phyloP scores from a whole-genome alignment of 2,797 vertebrate species.

The Lindbergichthys nudifrons region DNA sequence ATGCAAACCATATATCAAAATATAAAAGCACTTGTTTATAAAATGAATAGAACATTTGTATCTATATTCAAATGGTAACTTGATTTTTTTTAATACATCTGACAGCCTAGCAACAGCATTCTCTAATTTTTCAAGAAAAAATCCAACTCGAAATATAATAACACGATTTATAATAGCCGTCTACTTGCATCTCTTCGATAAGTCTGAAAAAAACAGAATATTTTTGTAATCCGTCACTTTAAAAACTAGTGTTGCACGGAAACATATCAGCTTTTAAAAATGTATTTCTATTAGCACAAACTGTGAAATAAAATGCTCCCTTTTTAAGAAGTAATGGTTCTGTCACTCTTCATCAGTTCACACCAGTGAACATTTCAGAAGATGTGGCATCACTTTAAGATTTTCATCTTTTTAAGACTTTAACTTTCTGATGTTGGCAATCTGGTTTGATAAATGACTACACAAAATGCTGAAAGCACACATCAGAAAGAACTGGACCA shows the following conservation, averaged over 20 bases:
- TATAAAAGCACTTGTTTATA: not conserved
- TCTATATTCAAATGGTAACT: not conserved
- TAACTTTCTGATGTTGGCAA: conserved; percentile 9
- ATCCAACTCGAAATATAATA: not conserved
- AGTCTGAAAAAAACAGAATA: not conserved
- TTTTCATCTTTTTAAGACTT: not conserved
- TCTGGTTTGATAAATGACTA: conserved; percentile 15
- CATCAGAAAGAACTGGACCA: not conserved
- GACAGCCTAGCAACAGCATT: too few species aligned
- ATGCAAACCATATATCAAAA: too few species aligned
- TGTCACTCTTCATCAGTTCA: not conserved
- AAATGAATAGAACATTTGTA: not conserved
- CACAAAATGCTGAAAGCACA: conserved; percentile 5
- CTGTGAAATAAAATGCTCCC: not conserved
- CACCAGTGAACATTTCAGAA: not conserved
- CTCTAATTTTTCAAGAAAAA: not conserved
- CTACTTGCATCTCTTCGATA: not conserved
- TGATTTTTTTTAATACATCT: not conserved
- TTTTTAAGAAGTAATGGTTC: not conserved
- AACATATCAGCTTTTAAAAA: not conserved
- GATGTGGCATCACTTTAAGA: not conserved
- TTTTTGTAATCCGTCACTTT: not conserved
- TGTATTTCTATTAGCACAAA: not conserved
- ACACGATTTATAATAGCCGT: not conserved
- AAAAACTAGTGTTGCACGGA: too few species aligned